These are phyloP conservation scores for Heliothis subflexa DNA, from an alignment of 1,140 invertebrate genomes.

Conservation along the genomic window DNA sequence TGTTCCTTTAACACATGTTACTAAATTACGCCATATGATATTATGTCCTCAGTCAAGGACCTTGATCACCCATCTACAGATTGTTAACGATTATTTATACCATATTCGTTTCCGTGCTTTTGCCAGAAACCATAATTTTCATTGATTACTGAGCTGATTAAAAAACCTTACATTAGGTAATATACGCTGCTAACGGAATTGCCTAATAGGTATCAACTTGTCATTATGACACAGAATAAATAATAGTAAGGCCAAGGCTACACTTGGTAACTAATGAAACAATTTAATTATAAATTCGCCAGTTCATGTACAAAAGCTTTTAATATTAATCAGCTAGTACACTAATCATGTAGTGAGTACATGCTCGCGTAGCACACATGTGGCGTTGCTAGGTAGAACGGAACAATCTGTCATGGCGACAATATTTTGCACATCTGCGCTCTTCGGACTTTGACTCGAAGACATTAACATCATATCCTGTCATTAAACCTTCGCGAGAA, in stretches of 20 bases:
- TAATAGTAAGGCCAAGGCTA: conserved; percentile 4
- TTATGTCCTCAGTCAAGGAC: not conserved
- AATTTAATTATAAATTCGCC: conserved; percentile 17
- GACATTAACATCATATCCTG: conserved; percentile 79
- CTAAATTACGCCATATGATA: not conserved
- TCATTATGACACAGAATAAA: not conserved
- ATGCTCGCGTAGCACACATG: conserved; percentile 56
- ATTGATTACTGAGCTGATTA: not conserved
- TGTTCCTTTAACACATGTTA: conserved; percentile 2
- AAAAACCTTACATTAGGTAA: not conserved
- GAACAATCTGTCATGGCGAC: conserved; percentile 65
- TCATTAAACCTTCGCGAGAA: conserved; percentile 78
- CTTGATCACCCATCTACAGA: not conserved
- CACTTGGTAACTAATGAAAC: not conserved
- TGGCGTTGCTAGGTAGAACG: conserved; percentile 62
- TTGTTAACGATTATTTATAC: conserved; percentile 12
- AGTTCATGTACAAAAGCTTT: not conserved
- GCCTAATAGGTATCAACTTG: not conserved
- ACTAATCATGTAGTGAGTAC: conserved; percentile 19
- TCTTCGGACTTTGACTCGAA: conserved; percentile 63
- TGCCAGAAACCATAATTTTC: conserved; percentile 35
- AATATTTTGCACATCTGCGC: conserved; percentile 78
- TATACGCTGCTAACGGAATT: not conserved
- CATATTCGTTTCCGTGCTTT: conserved; percentile 9
- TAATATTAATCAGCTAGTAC: conserved; percentile 16